Conservation (phyloP, 2,797 vertebrate species). For the Yasuhikotakia modesta region DNA sequence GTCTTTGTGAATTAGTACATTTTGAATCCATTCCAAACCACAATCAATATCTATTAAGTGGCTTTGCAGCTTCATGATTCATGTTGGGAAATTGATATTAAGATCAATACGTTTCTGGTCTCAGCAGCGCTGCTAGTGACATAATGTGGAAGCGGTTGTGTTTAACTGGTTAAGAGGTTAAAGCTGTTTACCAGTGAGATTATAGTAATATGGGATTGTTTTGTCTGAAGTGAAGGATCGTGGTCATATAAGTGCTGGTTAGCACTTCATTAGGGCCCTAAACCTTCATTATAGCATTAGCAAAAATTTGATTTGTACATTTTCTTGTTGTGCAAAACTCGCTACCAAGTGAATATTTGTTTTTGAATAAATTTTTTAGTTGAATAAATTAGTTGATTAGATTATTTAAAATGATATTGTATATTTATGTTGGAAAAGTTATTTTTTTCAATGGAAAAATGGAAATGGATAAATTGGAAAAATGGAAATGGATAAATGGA, state of each 20-base stretch:
- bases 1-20: constrained; percentile 64
- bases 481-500: no score
- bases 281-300: neutral
- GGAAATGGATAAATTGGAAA: no score
- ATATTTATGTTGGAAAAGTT: no score
- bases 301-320: no score
- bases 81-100: constrained; percentile 73
- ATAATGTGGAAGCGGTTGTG: constrained; percentile 49
- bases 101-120: constrained; percentile 71
- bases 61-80: constrained; percentile 69
- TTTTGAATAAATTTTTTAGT: no score
- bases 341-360: no score
- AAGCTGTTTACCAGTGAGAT: constrained; percentile 2
- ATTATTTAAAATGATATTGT: no score
- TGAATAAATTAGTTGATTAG: no score
- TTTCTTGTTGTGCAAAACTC: no score
- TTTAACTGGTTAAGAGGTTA: constrained; percentile 5
- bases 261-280: neutral
- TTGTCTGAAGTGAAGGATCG: neutral
- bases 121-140: constrained; percentile 56
- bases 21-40: constrained; percentile 66
- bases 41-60: constrained; percentile 76
- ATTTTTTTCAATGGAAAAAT: no score
- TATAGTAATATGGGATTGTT: neutral
- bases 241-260: neutral